Conservation (phyloP, 2,888 invertebrate genomes). For the Keiferia lycopersicella region DNA sequence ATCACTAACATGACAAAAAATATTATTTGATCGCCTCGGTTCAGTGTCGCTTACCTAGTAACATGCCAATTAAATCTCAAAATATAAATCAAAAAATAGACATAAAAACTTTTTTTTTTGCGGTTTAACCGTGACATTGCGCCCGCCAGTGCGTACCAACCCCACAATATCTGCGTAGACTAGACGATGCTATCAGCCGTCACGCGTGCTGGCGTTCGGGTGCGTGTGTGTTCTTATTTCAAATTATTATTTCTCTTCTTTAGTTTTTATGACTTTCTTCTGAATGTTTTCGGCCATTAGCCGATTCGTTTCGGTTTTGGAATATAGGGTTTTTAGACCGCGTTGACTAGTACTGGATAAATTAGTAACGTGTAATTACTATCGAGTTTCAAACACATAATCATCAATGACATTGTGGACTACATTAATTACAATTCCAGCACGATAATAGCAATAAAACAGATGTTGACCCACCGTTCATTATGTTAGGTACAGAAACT, state of each 20-base stretch:
- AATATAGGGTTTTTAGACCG: slow-evolving; percentile 1
- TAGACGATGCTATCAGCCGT: slow-evolving; percentile 57
- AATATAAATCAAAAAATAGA: neutral
- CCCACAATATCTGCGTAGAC: slow-evolving; percentile 33
- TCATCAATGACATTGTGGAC: neutral
- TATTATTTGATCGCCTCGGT: too few species aligned
- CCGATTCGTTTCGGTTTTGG: slow-evolving; percentile 30
- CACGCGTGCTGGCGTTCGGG: slow-evolving; percentile 52
- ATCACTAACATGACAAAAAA: too few species aligned
- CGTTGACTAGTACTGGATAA: neutral
- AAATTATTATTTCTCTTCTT: slow-evolving; percentile 18
- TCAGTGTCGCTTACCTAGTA: too few species aligned
- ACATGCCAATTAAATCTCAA: neutral
- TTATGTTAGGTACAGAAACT: slow-evolving; percentile 10
- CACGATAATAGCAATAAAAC: slow-evolving; percentile 10
- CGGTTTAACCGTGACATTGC: slow-evolving; percentile 15
- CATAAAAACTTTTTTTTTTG: neutral
- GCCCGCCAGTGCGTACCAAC: slow-evolving; percentile 34
- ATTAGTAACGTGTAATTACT: neutral
- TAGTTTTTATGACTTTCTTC: slow-evolving; percentile 27
- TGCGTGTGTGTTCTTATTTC: slow-evolving; percentile 25
- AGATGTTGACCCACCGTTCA: slow-evolving; percentile 17
- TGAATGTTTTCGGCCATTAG: slow-evolving; percentile 29
- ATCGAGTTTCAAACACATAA: neutral
- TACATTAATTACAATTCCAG: slow-evolving; percentile 14